Base-by-base conservation (phyloP, 2,888 invertebrate species). In the Ceriagrion tenellum region DNA sequence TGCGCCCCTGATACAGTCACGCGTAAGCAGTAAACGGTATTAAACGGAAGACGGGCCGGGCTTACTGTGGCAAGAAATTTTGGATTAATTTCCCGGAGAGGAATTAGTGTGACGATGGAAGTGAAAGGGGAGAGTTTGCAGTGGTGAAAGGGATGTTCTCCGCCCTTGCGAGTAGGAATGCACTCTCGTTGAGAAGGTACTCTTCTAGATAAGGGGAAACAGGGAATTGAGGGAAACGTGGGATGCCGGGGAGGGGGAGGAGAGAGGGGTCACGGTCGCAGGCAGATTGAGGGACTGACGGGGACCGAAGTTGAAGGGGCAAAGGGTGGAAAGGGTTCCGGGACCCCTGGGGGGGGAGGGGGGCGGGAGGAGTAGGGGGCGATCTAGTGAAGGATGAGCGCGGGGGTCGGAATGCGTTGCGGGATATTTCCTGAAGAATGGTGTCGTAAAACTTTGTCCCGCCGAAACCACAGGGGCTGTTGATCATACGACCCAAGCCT, bases 341-440 rank as follows among this genome's bases (percentile, higher is more conserved):
- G 35, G 35, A 18, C 47, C 35, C 30, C 26, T 69, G 35, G 18
- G 35, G 81, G n/a, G n/a, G n/a, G n/a, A n/a, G n/a, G n/a, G n/a
- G n/a, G n/a, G n/a, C n/a, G n/a, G n/a, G n/a, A n/a, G n/a, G n/a
- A n/a, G n/a, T n/a, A n/a, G n/a, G n/a, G 81, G 10, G 12, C 74
- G 35, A 81, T 81, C 59, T 16, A 81, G 81, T 81, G 81, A 81
- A 81, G 81, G 81, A 30, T 81, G 30, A 35, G 2, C 8, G 26
- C 30, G 81, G 69, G 26, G 30, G 81, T 16, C 30, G 81, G 35
- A 81, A 81, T 81, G 81, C 81, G 81, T 35, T 3, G 18, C 3
- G 81, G 81, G 81, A 81, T 81, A 35, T 81, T 81, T 81, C 30
- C 81, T 81, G 81, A 81, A 81, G 81, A 81, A 81, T 81, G 81